Evolutionary conservation across 2,888 invertebrate genomes (phyloP).

Genomic region (Coenonympha arcania): DNA sequence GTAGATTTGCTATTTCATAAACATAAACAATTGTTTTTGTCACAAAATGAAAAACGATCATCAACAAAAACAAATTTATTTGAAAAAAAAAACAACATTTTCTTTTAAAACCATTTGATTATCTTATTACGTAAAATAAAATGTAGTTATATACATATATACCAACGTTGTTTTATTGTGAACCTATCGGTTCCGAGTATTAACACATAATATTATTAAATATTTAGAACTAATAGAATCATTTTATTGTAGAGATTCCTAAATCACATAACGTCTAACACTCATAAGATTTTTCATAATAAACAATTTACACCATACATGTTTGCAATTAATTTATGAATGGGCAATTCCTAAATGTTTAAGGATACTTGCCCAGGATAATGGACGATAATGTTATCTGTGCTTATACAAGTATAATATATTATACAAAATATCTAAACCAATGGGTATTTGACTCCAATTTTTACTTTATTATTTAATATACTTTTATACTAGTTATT

Average conservation of each 20-base stretch:
- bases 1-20: no score
- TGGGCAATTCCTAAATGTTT: no score
- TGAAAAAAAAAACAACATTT: conserved; percentile 14
- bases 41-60: background rate
- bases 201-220: background rate
- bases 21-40: background rate
- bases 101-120: background rate
- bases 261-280: conserved; percentile 1
- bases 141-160: background rate
- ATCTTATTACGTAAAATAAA: conserved; percentile 2
- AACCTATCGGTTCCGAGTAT: background rate
- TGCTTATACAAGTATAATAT: no score
- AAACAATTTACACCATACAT: no score
- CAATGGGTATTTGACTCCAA: no score
- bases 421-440: no score
- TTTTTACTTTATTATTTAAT: no score
- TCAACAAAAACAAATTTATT: conserved; percentile 16
- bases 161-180: background rate
- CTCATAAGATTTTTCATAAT: background rate
- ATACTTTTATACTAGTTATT: no score
- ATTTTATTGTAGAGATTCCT: conserved; percentile 5
- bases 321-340: no score
- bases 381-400: no score
- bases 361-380: no score
- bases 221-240: conserved; percentile 4